Conservation (phyloP, 2,888 invertebrate genomes). For the Hypselothyrea guttata region DNA sequence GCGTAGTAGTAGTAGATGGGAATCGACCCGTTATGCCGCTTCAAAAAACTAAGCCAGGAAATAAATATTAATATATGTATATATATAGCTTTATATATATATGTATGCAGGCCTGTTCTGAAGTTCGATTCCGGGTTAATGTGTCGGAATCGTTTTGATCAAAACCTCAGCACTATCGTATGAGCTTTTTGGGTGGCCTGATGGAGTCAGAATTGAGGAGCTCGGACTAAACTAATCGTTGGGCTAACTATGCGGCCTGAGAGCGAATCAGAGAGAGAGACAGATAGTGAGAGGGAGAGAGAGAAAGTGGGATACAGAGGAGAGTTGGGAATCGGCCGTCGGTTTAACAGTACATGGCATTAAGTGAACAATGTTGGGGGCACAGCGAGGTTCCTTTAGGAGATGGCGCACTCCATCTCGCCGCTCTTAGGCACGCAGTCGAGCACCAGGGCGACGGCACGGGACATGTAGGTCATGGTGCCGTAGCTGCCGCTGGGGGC, state of each 20-base stretch:
- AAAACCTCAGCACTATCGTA: too few relatives aligned
- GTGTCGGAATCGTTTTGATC: too few relatives aligned
- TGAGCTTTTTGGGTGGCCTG: too few relatives aligned
- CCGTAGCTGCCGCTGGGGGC: conserved; percentile 99
- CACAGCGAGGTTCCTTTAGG: conserved; percentile 83
- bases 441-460: conserved; percentile 89
- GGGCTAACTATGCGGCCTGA: conserved; percentile 39
- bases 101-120: too few relatives aligned
- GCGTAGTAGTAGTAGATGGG: conserved; percentile 1
- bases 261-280: conserved; percentile 20
- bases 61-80: too few relatives aligned
- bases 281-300: conserved; percentile 23
- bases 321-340: conserved; percentile 19
- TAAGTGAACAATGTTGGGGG: conserved; percentile 50
- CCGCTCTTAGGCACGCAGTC: conserved; percentile 89
- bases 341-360: conserved; percentile 43
- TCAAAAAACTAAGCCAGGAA: not conserved
- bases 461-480: conserved; percentile 97
- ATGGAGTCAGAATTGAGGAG: too few relatives aligned
- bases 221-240: conserved; percentile 40
- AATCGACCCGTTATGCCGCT: not conserved
- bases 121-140: too few relatives aligned
- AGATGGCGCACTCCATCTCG: conserved; percentile 91
- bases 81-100: too few relatives aligned
- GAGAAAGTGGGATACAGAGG: conserved; percentile 2